Percentiles rank a stretch among this genome's conserved stretches.
phyloP scores from a whole-genome alignment of 2,797 vertebrate genomes.

The Microctenopoma lineatum region DNA sequence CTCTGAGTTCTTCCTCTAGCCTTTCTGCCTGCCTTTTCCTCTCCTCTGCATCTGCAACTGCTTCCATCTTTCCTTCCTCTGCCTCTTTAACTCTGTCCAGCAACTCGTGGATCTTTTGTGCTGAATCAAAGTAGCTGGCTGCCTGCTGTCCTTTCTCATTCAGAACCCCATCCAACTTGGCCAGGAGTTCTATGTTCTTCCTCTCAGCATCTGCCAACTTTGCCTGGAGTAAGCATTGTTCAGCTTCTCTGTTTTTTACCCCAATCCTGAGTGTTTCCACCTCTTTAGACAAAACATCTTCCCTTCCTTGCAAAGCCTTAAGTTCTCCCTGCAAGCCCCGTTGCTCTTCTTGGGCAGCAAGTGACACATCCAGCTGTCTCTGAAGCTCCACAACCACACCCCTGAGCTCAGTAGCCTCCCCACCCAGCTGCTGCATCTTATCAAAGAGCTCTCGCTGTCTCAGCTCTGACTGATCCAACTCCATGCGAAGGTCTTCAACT shows the following conservation, averaged over 20 bases:
- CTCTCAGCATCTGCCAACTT: conserved; percentile 78
- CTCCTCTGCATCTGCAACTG: conserved; percentile 77
- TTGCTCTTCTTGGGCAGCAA: conserved; percentile 80
- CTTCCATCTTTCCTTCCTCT: conserved; percentile 82
- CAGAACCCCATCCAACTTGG: conserved; percentile 75
- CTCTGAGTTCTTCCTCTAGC: conserved; percentile 80
- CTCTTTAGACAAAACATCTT: conserved; percentile 78
- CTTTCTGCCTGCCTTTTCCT: conserved; percentile 78
- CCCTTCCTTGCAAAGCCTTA: conserved; percentile 55
- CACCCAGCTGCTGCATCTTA: conserved; percentile 85
- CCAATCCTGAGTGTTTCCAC: conserved; percentile 78
- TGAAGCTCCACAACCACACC: conserved; percentile 84
- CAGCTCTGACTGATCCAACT: conserved; percentile 93
- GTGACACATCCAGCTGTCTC: conserved; percentile 86
- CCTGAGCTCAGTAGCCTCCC: conserved; percentile 86
- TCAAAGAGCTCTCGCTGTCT: conserved; percentile 87
- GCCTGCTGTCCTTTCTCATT: conserved; percentile 82
- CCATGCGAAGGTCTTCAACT: conserved; percentile 90
- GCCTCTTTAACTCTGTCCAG: conserved; percentile 85
- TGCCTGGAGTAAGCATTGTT: conserved; percentile 74
- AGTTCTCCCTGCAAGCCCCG: conserved; percentile 80
- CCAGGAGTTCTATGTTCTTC: conserved; percentile 82
- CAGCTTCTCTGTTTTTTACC: conserved; percentile 68
- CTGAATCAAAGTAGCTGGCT: conserved; percentile 77
- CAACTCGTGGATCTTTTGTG: conserved; percentile 84